These are phyloP conservation scores for Myiozetetes cayanensis DNA, from an alignment of 2,113 vertebrate genomes.

Conservation along the genomic window DNA sequence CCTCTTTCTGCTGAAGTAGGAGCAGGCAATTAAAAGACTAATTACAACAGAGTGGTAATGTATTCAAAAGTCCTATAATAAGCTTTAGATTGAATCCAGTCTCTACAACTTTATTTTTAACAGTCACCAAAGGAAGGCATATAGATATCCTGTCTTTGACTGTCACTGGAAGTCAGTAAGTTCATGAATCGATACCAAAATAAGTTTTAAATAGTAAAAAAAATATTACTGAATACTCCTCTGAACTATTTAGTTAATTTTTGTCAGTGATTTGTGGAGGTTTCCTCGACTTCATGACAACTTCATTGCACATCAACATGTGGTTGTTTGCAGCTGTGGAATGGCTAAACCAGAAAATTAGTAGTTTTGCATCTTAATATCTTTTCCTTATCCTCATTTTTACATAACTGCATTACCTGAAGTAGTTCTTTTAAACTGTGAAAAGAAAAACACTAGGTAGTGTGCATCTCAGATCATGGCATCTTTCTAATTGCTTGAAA, in stretches of 20 bases:
- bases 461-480: neutral
- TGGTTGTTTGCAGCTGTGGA: neutral
- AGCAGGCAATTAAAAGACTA: slow-evolving; percentile 48
- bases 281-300: neutral
- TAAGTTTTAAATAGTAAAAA: neutral
- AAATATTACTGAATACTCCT: neutral
- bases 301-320: neutral
- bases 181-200: neutral
- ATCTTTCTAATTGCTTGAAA: neutral
- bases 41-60: slow-evolving; percentile 23
- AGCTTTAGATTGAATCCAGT: neutral
- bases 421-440: neutral
- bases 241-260: neutral
- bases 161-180: neutral
- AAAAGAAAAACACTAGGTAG: neutral
- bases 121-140: neutral
- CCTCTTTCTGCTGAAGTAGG: neutral
- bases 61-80: slow-evolving; percentile 21
- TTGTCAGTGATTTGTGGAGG: neutral
- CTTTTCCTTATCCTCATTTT: neutral
- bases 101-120: neutral
- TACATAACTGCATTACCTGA: neutral
- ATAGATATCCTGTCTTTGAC: neutral
- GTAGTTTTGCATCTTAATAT: neutral
- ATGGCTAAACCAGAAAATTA: neutral